Percentiles rank a stretch among this genome's conserved stretches.
Conservation (phyloP, 2,888 invertebrate genomes). For the Drosophila phalerata region DNA sequence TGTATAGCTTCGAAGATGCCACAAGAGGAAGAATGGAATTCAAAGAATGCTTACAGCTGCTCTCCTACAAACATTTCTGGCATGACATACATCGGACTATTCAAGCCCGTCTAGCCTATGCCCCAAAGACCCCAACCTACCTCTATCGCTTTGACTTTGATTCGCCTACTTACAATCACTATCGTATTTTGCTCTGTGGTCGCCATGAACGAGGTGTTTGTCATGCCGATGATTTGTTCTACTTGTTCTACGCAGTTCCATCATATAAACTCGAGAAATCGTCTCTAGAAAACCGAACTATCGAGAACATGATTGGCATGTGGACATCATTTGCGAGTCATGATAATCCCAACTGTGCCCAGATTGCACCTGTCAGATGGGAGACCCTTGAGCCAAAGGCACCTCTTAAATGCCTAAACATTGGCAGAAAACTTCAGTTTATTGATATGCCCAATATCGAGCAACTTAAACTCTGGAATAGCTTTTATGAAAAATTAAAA, state of each 20-base stretch:
- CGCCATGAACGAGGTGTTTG: conserved; percentile 70
- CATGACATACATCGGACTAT: conserved; percentile 81
- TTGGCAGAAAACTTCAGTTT: conserved; percentile 69
- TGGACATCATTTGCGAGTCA: conserved; percentile 77
- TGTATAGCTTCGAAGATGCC: conserved; percentile 61
- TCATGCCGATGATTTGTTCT: conserved; percentile 82
- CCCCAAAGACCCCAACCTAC: conserved; percentile 78
- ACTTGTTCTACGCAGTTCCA: conserved; percentile 72
- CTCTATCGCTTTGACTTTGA: conserved; percentile 83
- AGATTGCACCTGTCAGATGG: conserved; percentile 57
- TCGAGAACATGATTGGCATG: conserved; percentile 78
- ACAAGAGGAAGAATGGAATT: conserved; percentile 61
- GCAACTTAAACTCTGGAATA: conserved; percentile 79
- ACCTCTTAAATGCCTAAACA: conserved; percentile 72
- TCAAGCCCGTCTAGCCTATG: conserved; percentile 68
- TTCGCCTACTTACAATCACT: conserved; percentile 75
- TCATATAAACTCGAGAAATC: conserved; percentile 59
- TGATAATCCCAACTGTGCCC: conserved; percentile 72
- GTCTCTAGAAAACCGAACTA: conserved; percentile 72
- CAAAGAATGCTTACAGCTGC: conserved; percentile 59
- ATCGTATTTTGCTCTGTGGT: conserved; percentile 73
- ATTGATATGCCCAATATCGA: conserved; percentile 79
- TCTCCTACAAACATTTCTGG: conserved; percentile 79
- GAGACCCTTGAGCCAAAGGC: conserved; percentile 28
- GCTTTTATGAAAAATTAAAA: conserved; percentile 64